These are phyloP conservation scores for Oceanites oceanicus DNA, from an alignment of 2,113 vertebrate species.

Conservation along the genomic window DNA sequence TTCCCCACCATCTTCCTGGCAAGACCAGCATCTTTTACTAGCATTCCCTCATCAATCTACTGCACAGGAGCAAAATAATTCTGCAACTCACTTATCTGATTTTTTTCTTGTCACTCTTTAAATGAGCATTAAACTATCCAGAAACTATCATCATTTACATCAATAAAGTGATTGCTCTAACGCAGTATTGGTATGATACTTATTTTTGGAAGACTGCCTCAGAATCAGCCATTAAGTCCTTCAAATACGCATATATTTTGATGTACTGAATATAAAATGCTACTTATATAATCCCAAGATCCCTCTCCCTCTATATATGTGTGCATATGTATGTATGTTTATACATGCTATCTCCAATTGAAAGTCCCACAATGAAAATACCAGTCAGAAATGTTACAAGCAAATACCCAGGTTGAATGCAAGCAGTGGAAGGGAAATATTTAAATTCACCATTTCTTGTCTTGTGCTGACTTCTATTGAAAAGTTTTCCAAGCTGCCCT, in stretches of 20 bases:
- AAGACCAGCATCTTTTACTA: neutral
- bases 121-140: neutral
- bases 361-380: neutral
- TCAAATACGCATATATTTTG: neutral
- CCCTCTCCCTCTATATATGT: neutral
- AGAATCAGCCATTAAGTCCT: neutral
- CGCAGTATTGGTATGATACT: neutral
- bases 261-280: neutral
- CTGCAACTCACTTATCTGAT: neutral
- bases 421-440: neutral
- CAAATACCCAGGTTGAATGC: neutral
- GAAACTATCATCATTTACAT: neutral
- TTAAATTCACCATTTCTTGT: neutral
- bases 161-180: neutral
- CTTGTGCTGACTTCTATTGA: neutral
- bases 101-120: neutral
- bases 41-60: neutral
- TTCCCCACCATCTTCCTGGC: neutral
- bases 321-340: too few species aligned
- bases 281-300: neutral
- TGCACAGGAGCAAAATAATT: neutral
- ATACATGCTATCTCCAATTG: neutral
- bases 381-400: neutral
- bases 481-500: neutral
- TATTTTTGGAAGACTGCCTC: neutral